These are phyloP conservation scores for Gambelia wislizenii DNA, from an alignment of 2,797 vertebrate species.

Conservation along the genomic window DNA sequence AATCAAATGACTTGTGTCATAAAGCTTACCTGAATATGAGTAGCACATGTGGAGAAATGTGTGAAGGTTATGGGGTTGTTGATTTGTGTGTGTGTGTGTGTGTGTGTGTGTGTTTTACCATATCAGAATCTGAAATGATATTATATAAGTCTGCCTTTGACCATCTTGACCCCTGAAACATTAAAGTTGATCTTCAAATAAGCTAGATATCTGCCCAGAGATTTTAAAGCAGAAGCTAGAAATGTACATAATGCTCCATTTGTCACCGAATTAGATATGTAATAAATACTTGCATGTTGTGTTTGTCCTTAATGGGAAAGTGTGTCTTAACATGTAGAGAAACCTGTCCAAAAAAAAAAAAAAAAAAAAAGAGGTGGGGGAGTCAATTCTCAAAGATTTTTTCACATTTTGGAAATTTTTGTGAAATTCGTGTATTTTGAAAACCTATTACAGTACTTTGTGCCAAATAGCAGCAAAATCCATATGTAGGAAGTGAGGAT, in stretches of 20 bases:
- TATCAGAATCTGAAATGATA: neutral
- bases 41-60: conserved; percentile 46
- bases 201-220: no score
- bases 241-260: neutral
- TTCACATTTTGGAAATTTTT: no score
- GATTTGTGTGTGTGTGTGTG: no score
- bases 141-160: neutral
- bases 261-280: no score
- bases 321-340: no score
- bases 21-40: conserved; percentile 2
- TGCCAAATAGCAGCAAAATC: neutral
- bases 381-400: no score
- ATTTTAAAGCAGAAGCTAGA: neutral
- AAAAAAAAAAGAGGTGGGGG: no score
- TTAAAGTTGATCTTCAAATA: neutral
- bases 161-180: neutral
- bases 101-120: neutral
- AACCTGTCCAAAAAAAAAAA: no score
- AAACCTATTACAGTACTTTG: no score
- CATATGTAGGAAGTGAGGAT: neutral
- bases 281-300: no score
- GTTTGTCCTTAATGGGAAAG: no score
- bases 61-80: conserved; percentile 11
- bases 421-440: no score
- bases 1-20: conserved; percentile 48